phyloP scores from a whole-genome alignment of 2,888 invertebrate species.

The Chloroclysta siterata region DNA sequence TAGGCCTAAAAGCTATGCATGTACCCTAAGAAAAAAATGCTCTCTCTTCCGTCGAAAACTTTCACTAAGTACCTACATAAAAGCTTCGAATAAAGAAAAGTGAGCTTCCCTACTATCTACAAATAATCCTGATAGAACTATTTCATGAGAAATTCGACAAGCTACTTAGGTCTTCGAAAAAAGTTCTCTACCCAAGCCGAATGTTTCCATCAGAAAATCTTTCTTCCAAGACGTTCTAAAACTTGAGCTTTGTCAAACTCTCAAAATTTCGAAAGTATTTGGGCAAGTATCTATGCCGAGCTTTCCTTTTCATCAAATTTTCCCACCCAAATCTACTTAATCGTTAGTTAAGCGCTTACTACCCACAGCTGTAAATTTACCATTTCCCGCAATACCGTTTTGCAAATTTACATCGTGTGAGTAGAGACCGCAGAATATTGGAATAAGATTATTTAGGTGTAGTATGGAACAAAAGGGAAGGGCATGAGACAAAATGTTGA shows the following conservation, averaged over 20 bases:
- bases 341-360: background rate
- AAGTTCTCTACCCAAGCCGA: background rate
- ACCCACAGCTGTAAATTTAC: conserved; percentile 12
- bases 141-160: background rate
- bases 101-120: background rate
- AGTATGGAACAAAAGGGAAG: background rate
- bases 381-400: conserved; percentile 20
- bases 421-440: conserved; percentile 12
- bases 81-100: background rate
- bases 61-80: background rate
- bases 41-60: background rate
- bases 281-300: background rate
- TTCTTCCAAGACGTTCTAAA: background rate
- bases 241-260: background rate
- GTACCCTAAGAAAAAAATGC: no score
- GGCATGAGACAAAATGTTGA: background rate
- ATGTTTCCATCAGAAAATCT: background rate
- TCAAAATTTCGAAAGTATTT: background rate
- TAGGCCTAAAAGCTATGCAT: no score
- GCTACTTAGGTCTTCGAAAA: background rate
- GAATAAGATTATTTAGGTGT: conserved; percentile 4
- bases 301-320: background rate
- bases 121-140: background rate
- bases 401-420: conserved; percentile 18
- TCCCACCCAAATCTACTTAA: background rate